Base-by-base conservation (phyloP, 2,113 vertebrate genomes). In the Pelvicachromis taeniatus region DNA sequence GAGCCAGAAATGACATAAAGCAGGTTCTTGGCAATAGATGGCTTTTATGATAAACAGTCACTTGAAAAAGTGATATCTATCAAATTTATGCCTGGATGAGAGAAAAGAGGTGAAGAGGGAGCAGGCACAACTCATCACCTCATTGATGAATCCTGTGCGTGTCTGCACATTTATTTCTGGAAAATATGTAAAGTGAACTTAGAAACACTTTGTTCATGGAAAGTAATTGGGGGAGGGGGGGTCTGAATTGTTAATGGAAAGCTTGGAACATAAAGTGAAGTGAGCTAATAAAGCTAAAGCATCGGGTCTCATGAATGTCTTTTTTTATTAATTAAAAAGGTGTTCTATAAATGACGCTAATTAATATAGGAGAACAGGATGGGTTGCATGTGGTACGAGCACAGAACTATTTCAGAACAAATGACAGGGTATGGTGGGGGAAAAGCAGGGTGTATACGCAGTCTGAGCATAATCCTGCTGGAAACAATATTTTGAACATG, bases 31-130 rank as follows among this genome's bases (percentile, higher is more conserved):
- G 31, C 56, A 70, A 75, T 86, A 82, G 48, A 90, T 83, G 29
- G 48, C 29, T 53, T 77, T 59, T 42, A 33, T 80, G 78, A 89
- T 86, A 55, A 70, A 55, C 84, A 84, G 59, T 83, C 81, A 55
- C 21, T 54, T 78, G 42, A 82, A 82, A 88, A 89, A 78, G 63
- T 78, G 77, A 83, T 86, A 78, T 82, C 80, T 50, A 82, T 87
- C 83, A 89, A 70, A 81, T 81, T 61, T 65, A 23, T 65, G 52
- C 56, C 19, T 77, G 21, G 10, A 19, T 23, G 26, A 40, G 56
- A 68, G 56, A 48, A 29, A 81, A 19, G 21, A 17, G 56, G 55
- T 48, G 26, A 89, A 79, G 16, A 63, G 17, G 48, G 48, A 31
- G 38, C 55, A 38, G 42, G 52, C 33, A 68, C 42, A 56, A 11